Conservation (phyloP, 2,797 vertebrate genomes). For the Pseudochaenichthys georgianus region DNA sequence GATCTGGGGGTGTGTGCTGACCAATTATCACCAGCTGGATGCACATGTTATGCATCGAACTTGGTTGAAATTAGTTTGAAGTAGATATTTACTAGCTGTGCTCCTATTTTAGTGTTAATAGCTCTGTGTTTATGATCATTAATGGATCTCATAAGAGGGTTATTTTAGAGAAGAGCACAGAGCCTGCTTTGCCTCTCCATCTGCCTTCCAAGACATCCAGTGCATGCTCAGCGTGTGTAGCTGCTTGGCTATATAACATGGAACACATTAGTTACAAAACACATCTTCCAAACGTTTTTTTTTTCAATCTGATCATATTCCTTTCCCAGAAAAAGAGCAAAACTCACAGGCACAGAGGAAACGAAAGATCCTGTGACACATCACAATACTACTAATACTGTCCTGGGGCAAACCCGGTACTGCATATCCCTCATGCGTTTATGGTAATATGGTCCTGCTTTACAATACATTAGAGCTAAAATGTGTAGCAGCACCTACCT, state of each 20-base stretch:
- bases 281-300: background rate
- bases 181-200: slow-evolving; percentile 23
- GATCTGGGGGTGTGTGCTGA: background rate
- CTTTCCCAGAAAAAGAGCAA: background rate
- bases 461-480: background rate
- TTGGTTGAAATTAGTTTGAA: slow-evolving; percentile 8
- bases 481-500: slow-evolving; percentile 87
- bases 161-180: slow-evolving; percentile 14
- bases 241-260: background rate
- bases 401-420: background rate
- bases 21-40: slow-evolving; percentile 6
- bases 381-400: background rate
- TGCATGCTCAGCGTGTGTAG: slow-evolving; percentile 9
- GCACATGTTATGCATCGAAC: background rate
- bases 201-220: slow-evolving; percentile 27
- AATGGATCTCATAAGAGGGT: slow-evolving; percentile 3
- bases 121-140: slow-evolving; percentile 22
- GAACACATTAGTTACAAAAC: background rate
- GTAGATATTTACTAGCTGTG: slow-evolving; percentile 1
- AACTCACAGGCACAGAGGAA: background rate
- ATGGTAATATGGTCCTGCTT: background rate
- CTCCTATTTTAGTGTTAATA: slow-evolving; percentile 5
- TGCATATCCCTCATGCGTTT: background rate
- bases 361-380: background rate
- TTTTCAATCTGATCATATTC: background rate